Evolutionary conservation across 2,888 invertebrate genomes (phyloP).

Genomic region (Stenolophus ochropezus): DNA sequence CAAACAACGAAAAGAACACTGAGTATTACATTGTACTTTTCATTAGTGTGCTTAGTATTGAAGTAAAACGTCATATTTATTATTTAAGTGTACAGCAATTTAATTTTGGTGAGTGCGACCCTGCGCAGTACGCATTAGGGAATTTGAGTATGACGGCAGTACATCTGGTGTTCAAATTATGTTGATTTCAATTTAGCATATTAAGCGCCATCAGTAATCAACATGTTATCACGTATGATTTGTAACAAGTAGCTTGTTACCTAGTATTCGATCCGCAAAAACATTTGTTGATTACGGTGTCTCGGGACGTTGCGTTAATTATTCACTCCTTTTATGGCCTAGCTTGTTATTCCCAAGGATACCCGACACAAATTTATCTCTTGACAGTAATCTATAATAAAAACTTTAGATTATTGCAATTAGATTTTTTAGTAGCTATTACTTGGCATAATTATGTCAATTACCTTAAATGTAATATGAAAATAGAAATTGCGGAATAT

Average conservation of each 20-base stretch:
- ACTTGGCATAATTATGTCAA: constrained; percentile 42
- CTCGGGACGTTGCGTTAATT: not conserved
- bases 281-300: constrained; percentile 20
- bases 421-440: constrained; percentile 38
- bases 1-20: too few species aligned
- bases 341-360: constrained; percentile 28
- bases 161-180: constrained; percentile 51
- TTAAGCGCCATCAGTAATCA: constrained; percentile 35
- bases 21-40: too few species aligned
- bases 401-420: constrained; percentile 45
- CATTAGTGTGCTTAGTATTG: too few species aligned
- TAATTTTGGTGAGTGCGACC: not conserved
- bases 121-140: constrained; percentile 14
- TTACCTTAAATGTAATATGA: constrained; percentile 25
- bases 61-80: too few species aligned
- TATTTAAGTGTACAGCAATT: not conserved
- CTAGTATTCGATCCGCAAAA: not conserved
- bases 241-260: constrained; percentile 6
- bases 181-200: constrained; percentile 43
- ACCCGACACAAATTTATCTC: constrained; percentile 31
- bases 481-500: constrained; percentile 21
- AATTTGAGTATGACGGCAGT: constrained; percentile 23
- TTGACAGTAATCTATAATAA: constrained; percentile 34
- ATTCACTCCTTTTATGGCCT: constrained; percentile 28
- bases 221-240: constrained; percentile 35